Conservation (phyloP, 1,140 invertebrate genomes). For the Archivesica marissinica region DNA sequence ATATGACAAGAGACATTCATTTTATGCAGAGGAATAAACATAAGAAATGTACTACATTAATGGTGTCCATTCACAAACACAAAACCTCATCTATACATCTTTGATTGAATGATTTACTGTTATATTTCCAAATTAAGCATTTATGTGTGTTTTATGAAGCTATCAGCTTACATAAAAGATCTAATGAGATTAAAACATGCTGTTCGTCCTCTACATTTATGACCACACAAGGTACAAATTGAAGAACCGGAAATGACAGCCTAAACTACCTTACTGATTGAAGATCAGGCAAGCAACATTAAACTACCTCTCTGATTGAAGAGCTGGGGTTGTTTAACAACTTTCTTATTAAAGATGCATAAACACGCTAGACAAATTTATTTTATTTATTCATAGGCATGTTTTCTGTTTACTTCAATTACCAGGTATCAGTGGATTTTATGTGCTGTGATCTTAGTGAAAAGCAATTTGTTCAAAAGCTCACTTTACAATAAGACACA, state of each 20-base stretch:
- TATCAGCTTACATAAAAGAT: background rate
- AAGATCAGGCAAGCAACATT: background rate
- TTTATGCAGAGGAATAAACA: no score
- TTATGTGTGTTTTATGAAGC: background rate
- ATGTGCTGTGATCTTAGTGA: background rate
- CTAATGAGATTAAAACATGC: background rate
- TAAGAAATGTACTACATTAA: no score
- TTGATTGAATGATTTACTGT: no score
- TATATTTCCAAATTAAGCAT: no score
- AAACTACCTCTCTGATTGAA: slow-evolving; percentile 40
- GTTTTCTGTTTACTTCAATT: slow-evolving; percentile 16
- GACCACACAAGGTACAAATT: background rate
- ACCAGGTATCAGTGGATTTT: background rate
- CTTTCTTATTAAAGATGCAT: slow-evolving; percentile 39
- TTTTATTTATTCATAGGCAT: slow-evolving; percentile 48
- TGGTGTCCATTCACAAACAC: no score
- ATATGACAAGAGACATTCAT: background rate
- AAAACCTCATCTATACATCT: no score
- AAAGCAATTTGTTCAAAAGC: slow-evolving; percentile 14
- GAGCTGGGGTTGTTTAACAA: background rate
- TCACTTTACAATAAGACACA: no score
- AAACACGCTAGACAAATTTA: background rate
- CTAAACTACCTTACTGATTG: slow-evolving; percentile 21
- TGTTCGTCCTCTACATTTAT: slow-evolving; percentile 19
- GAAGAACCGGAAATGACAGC: background rate